These are phyloP conservation scores for Cryptoblepharus egeriae DNA, from an alignment of 2,797 vertebrate species.

Conservation along the genomic window DNA sequence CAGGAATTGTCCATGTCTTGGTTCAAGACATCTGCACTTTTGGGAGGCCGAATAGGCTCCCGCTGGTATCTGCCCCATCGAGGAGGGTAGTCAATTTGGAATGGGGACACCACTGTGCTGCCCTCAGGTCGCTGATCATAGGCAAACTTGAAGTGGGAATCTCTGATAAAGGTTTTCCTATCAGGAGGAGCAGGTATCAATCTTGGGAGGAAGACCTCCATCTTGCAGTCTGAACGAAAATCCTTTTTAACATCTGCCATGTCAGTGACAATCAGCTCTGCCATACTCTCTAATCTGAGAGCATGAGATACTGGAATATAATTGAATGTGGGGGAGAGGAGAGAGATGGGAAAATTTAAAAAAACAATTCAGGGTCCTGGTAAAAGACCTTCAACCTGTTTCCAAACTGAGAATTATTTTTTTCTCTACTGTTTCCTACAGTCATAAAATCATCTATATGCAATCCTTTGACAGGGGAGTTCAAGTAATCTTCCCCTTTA, in stretches of 20 bases:
- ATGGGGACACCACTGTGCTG: background rate
- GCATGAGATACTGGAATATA: no score
- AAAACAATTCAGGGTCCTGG: background rate
- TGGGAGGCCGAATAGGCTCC: background rate
- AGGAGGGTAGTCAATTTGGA: background rate
- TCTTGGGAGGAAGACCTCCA: background rate
- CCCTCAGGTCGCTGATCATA: background rate
- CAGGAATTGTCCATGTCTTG: background rate
- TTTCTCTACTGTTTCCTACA: background rate
- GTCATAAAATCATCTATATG: no score
- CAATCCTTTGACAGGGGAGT: no score
- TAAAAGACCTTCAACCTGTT: no score
- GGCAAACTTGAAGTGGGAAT: constrained; percentile 19
- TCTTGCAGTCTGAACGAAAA: background rate
- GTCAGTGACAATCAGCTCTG: background rate
- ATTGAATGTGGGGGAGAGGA: background rate
- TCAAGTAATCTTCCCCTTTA: no score
- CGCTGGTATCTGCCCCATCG: constrained; percentile 7
- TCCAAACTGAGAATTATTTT: no score
- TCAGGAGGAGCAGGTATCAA: background rate
- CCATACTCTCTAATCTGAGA: background rate
- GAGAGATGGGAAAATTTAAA: no score
- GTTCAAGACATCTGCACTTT: background rate
- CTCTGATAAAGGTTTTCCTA: background rate
- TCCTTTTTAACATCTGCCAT: no score